Conservation (phyloP, 2,797 vertebrate genomes). For the Helarctos malayanus region DNA sequence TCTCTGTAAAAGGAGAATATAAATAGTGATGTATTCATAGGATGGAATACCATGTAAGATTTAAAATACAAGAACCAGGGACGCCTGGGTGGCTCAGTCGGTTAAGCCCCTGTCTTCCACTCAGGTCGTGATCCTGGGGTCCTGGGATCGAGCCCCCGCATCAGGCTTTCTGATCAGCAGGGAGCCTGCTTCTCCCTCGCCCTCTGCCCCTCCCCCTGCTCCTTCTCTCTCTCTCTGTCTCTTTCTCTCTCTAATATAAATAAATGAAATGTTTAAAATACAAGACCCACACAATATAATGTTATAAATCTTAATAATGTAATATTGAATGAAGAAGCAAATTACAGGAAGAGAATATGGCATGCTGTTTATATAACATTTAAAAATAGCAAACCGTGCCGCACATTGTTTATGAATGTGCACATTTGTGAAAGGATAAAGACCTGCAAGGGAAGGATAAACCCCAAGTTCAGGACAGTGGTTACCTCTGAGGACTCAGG, state of each 20-base stretch:
- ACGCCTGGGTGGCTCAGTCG: no score
- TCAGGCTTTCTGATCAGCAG: no score
- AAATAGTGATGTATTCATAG: not conserved
- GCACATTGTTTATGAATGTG: not conserved
- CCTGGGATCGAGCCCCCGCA: no score
- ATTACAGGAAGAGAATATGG: not conserved
- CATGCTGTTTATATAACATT: not conserved
- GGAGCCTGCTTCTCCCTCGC: no score
- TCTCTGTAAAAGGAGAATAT: not conserved
- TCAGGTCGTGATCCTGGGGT: no score
- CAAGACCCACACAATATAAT: not conserved
- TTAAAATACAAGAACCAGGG: not conserved
- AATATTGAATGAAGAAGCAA: not conserved
- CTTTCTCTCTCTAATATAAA: no score
- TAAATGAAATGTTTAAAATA: not conserved
- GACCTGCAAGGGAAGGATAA: not conserved
- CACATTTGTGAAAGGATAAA: not conserved
- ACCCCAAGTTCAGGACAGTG: not conserved
- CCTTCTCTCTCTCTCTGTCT: no score
- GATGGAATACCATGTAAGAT: not conserved
- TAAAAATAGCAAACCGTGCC: not conserved
- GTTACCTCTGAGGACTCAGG: not conserved
- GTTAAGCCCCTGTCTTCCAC: no score
- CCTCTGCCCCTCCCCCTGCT: no score
- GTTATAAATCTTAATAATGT: constrained; percentile 21